phyloP scores from a whole-genome alignment of 1,140 invertebrate species.

The Lysiphlebus fabarum region DNA sequence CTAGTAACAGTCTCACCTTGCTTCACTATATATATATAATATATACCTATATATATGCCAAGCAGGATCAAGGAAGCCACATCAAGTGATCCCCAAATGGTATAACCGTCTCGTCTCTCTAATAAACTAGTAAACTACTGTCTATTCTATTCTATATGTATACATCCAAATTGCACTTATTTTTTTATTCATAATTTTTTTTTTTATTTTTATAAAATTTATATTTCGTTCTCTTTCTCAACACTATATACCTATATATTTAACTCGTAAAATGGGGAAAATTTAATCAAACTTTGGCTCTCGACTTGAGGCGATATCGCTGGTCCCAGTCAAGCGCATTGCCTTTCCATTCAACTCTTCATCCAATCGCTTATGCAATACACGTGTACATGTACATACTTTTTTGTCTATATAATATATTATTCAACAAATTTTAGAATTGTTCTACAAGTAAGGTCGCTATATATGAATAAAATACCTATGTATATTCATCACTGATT shows the following conservation, averaged over 20 bases:
- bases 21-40: background rate
- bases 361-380: background rate
- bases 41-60: no score
- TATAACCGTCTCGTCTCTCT: slow-evolving; percentile 8
- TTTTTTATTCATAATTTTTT: background rate
- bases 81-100: slow-evolving; percentile 10
- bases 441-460: background rate
- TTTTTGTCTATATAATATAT: background rate
- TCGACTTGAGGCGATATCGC: slow-evolving; percentile 16
- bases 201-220: background rate
- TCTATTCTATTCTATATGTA: background rate
- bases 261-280: slow-evolving; percentile 34
- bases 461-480: no score
- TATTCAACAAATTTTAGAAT: background rate
- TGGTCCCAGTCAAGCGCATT: slow-evolving; percentile 13
- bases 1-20: background rate
- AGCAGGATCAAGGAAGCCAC: slow-evolving; percentile 14
- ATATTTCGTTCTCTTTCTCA: background rate
- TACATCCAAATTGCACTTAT: background rate
- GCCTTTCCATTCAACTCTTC: no score
- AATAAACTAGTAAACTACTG: slow-evolving; percentile 13
- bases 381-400: background rate
- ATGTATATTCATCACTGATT: no score
- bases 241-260: background rate
- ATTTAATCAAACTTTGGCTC: slow-evolving; percentile 40